Conservation (phyloP, 1,140 invertebrate species). For the Drosophila kohkoa region DNA sequence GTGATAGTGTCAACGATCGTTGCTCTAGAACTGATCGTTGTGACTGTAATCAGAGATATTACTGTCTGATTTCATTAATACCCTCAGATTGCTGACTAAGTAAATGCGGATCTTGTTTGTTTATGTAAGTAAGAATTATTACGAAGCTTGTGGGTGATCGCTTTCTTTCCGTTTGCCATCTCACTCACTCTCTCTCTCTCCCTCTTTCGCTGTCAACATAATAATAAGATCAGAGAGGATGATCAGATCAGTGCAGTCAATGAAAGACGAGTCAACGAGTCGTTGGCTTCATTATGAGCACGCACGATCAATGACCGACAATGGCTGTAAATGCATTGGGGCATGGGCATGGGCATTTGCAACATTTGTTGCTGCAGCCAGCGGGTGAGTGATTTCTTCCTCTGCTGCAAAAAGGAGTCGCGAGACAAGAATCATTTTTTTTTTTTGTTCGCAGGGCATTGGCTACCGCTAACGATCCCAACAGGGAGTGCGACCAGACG, state of each 20-base stretch:
- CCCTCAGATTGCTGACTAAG: constrained; percentile 4
- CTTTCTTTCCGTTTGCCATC: constrained; percentile 40
- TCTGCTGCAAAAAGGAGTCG: constrained; percentile 35
- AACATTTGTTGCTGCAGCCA: constrained; percentile 20
- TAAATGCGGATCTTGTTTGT: constrained; percentile 14
- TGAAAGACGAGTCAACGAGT: constrained; percentile 67
- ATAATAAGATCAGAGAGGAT: constrained; percentile 58
- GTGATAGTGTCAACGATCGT: constrained; percentile 17
- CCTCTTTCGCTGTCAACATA: constrained; percentile 3
- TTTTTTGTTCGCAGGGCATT: constrained; percentile 48
- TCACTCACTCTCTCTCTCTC: constrained; percentile 4
- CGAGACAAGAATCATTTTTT: constrained; percentile 4
- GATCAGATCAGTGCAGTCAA: constrained; percentile 57
- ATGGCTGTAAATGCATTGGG: constrained; percentile 20
- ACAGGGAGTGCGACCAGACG: constrained; percentile 41
- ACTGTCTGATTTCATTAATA: constrained; percentile 16
- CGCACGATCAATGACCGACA: constrained; percentile 73
- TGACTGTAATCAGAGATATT: constrained; percentile 10
- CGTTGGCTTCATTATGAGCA: constrained; percentile 77
- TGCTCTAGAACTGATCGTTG: constrained; percentile 6
- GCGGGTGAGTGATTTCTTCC: constrained; percentile 68
- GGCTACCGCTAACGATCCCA: constrained; percentile 56
- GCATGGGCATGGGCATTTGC: constrained; percentile 22
- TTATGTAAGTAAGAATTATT: constrained; percentile 2
- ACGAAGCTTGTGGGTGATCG: constrained; percentile 29